These are phyloP conservation scores for Lutjanus campechanus DNA, from an alignment of 2,797 vertebrate genomes.

Conservation along the genomic window DNA sequence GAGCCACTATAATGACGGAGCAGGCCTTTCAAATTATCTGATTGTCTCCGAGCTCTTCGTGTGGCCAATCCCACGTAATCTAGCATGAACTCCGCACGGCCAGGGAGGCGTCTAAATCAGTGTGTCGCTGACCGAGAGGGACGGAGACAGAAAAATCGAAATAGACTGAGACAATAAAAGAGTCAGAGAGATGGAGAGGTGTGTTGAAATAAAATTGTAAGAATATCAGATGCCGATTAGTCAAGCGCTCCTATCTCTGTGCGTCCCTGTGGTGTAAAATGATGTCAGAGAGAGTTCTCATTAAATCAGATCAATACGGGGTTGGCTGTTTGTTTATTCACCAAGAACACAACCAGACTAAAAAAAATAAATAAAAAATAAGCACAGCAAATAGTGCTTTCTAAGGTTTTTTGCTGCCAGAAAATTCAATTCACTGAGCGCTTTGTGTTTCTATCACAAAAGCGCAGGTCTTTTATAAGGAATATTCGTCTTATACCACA, in stretches of 20 bases:
- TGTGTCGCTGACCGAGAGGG: slow-evolving; percentile 4
- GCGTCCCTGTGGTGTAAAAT: slow-evolving; percentile 7
- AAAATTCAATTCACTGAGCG: slow-evolving; percentile 10
- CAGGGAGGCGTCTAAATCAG: slow-evolving; percentile 23
- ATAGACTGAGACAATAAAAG: background rate
- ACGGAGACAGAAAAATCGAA: background rate
- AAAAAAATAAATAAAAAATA: background rate
- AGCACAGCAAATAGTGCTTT: slow-evolving; percentile 20
- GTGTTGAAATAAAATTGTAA: slow-evolving; percentile 8
- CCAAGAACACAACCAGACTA: slow-evolving; percentile 3
- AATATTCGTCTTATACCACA: background rate
- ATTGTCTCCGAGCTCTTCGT: slow-evolving; percentile 27
- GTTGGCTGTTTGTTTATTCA: slow-evolving; percentile 40
- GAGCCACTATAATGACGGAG: slow-evolving; percentile 29
- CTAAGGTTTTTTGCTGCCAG: slow-evolving; percentile 5
- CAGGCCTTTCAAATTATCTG: slow-evolving; percentile 35
- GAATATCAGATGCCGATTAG: slow-evolving; percentile 37
- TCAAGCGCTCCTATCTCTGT: slow-evolving; percentile 1
- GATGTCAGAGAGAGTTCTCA: slow-evolving; percentile 39
- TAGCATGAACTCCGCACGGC: slow-evolving; percentile 11
- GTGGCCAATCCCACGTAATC: slow-evolving; percentile 37
- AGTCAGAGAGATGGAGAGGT: background rate
- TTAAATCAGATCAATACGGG: slow-evolving; percentile 62
- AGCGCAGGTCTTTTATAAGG: background rate
- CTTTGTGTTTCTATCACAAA: background rate